phyloP scores from a whole-genome alignment of 1,140 invertebrate genomes.

The Aporrectodea caliginosa region DNA sequence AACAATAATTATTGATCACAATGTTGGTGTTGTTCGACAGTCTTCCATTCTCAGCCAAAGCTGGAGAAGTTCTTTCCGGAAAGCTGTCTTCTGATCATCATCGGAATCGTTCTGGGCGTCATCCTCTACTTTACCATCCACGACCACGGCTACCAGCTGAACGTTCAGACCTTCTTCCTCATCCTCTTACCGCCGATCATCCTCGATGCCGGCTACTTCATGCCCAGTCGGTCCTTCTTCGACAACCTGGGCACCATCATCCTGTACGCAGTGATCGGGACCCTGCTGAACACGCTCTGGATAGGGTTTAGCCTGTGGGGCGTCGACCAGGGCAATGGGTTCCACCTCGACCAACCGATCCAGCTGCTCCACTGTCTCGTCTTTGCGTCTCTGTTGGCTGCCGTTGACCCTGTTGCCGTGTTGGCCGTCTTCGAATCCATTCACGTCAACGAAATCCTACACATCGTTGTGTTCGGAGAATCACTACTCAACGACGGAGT shows the following conservation, averaged over 20 bases:
- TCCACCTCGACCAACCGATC: not conserved
- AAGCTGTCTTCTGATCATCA: constrained; percentile 89
- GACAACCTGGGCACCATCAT: constrained; percentile 55
- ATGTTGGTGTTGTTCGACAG: constrained; percentile 39
- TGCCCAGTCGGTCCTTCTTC: constrained; percentile 53
- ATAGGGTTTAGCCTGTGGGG: constrained; percentile 34
- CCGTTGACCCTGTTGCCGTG: constrained; percentile 61
- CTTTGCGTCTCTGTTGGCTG: constrained; percentile 39
- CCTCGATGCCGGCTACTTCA: constrained; percentile 55
- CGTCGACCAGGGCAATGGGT: not conserved
- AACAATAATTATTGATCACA: too few species aligned
- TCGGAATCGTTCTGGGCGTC: constrained; percentile 83
- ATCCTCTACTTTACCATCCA: constrained; percentile 46
- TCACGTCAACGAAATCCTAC: constrained; percentile 94
- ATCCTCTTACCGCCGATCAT: constrained; percentile 56
- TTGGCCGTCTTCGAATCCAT: constrained; percentile 98
- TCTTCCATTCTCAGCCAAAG: constrained; percentile 57
- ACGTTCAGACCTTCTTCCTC: constrained; percentile 52
- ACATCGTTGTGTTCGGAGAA: constrained; percentile 98
- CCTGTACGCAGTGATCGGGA: constrained; percentile 49
- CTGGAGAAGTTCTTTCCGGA: constrained; percentile 63
- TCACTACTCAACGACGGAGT: constrained; percentile 79
- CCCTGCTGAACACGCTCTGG: constrained; percentile 36
- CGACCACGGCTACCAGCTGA: constrained; percentile 42
- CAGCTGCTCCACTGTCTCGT: constrained; percentile 43